Base-by-base conservation (phyloP, 64 coral and sea anemone genomes). In the Orbicella faveolata region DNA sequence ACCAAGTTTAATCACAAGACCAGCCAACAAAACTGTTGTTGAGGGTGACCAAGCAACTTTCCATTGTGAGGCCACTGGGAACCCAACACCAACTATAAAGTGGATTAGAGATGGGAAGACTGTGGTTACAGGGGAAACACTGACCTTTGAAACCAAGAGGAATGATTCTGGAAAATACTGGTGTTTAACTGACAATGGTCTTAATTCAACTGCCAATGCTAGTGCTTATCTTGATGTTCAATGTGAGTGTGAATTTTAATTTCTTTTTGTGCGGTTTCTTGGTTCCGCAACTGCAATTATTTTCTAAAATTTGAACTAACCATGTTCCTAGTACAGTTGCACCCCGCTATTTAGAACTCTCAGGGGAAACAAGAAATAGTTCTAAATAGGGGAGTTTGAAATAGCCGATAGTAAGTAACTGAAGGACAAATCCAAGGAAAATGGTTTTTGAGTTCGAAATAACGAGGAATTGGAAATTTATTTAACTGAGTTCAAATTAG, bases 81-180 rank as follows among this genome's bases (percentile, higher is more conserved):
- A 63, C 78, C 79, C 78, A 36, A 36, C 25, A 9, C 75, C 30
- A 36, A 37, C 3, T 6, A 69, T 20, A 70, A 35, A 18, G 9
- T 90, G 89, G 34, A 39, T 18, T 4, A 78, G 20, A 39, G 16
- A 78, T 37, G 34, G 75, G 6, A 67, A 79, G 21, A 72, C 18
- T 63, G 10, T 89, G 41, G 5, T 19, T 19, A 25, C 2, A 68
- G 65, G 65, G 23, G 65, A 1, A 21, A 68, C 18, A 3, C 65
- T 68, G 65, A 68, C 21, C 65, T 68, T 68, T 68, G 19, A 68
- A 68, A 25, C 65, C 19, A 68, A 68, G 6, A 68, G 65, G 65
- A 68, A 68, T 68, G 16, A 48, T 61, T 68, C 34, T 34, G 25
- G 73, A 73, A 73, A 41, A 87, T 72, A n/a, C 57, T 52, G 83